Conservation (phyloP, 2,797 vertebrate genomes). For the Gallirallus australis region DNA sequence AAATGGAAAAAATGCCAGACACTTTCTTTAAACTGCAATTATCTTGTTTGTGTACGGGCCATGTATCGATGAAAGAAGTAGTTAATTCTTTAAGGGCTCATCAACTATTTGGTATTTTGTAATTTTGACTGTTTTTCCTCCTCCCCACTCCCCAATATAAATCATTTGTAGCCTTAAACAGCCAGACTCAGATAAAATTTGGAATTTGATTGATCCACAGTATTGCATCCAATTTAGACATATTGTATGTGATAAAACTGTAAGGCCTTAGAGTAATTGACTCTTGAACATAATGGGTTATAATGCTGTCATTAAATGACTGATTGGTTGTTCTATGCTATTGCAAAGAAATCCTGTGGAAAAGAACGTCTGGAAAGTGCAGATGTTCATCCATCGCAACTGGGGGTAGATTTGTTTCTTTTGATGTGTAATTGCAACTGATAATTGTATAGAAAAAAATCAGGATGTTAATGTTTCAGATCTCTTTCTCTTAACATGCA, state of each 20-base stretch:
- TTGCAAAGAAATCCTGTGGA: conserved; percentile 60
- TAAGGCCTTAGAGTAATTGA: conserved; percentile 68
- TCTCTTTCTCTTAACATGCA: not conserved
- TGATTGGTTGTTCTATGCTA: conserved; percentile 61
- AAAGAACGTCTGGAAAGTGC: conserved; percentile 61
- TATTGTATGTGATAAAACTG: conserved; percentile 70
- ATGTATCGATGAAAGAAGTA: conserved; percentile 20
- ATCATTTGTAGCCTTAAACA: conserved; percentile 1
- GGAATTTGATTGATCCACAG: conserved; percentile 62
- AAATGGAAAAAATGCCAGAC: conserved; percentile 39
- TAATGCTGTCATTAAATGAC: conserved; percentile 69
- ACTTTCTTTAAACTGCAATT: conserved; percentile 55
- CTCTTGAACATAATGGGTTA: conserved; percentile 71
- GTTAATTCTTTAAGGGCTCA: conserved; percentile 47
- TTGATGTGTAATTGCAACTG: conserved; percentile 71
- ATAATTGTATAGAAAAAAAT: conserved; percentile 55
- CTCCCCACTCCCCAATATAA: not conserved
- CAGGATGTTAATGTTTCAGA: conserved; percentile 25
- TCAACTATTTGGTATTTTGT: not conserved
- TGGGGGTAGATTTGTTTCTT: conserved; percentile 73
- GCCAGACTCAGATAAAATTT: conserved; percentile 45
- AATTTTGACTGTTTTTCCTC: conserved; percentile 20
- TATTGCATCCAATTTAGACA: conserved; percentile 61
- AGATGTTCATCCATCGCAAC: conserved; percentile 66
- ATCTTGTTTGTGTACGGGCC: conserved; percentile 39